A percentile compares a stretch with the other conserved stretches of the same genome.
Conservation (phyloP, 2,797 vertebrate genomes). For the Gallinago stenura region DNA sequence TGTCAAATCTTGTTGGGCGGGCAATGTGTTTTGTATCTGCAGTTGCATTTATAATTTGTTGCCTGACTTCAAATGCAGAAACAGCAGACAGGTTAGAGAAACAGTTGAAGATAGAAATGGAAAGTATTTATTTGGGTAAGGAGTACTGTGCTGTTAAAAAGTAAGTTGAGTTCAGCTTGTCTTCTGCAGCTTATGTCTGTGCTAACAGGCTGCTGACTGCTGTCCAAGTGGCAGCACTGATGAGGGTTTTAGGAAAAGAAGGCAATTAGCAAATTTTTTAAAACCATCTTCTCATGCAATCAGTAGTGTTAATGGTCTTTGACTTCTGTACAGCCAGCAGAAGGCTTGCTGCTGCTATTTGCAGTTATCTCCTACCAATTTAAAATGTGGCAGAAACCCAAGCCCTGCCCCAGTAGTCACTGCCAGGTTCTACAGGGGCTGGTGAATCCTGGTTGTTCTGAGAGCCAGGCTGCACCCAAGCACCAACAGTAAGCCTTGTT, state of each 20-base stretch:
- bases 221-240: not conserved
- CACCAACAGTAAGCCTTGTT: not conserved
- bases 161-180: not conserved
- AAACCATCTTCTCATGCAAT: not conserved
- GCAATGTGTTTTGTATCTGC: not conserved
- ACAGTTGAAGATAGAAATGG: not conserved
- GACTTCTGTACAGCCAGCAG: not conserved
- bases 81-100: not conserved
- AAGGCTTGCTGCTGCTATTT: not conserved
- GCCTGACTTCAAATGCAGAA: not conserved
- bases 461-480: not conserved
- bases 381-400: not conserved
- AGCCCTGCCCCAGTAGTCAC: not conserved
- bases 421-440: not conserved
- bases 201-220: not conserved
- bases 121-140: not conserved
- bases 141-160: not conserved
- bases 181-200: not conserved
- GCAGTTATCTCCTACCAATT: not conserved
- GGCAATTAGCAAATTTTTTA: not conserved
- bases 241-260: not conserved
- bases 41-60: not conserved
- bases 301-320: not conserved
- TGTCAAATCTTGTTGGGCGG: not conserved
- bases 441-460: not conserved